Evolutionary conservation across 1,140 invertebrate species (phyloP).

Genomic region (Teleogryllus occipitalis): DNA sequence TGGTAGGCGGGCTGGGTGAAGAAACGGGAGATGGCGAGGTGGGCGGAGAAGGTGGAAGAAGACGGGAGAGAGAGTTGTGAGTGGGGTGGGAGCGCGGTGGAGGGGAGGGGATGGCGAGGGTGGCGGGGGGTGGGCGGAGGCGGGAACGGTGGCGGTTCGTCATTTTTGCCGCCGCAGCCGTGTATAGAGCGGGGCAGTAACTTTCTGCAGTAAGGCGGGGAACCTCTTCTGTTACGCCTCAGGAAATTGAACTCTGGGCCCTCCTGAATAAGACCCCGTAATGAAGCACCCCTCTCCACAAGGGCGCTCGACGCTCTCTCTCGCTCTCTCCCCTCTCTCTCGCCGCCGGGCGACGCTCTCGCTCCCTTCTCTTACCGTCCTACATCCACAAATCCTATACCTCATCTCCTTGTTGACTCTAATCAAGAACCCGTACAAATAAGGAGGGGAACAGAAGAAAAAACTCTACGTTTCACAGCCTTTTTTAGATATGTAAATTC

Average conservation of each 20-base stretch:
- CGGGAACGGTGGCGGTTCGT: background rate
- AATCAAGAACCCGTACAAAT: constrained; percentile 17
- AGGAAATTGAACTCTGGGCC: constrained; percentile 20
- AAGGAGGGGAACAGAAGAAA: background rate
- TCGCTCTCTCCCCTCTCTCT: background rate
- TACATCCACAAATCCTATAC: constrained; percentile 14
- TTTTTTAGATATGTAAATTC: constrained; percentile 19
- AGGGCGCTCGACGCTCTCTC: background rate
- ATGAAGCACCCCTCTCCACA: constrained; percentile 14
- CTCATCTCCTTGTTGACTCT: constrained; percentile 20
- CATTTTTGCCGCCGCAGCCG: background rate
- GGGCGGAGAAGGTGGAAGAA: background rate
- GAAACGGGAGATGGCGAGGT: too few species aligned
- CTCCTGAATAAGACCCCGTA: constrained; percentile 18
- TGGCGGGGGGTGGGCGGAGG: background rate
- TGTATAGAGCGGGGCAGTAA: background rate
- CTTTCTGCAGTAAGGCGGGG: background rate
- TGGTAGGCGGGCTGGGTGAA: too few species aligned
- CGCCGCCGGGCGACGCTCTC: background rate
- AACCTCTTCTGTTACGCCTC: constrained; percentile 9
- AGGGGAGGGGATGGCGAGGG: background rate
- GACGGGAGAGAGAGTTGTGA: background rate
- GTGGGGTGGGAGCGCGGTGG: background rate
- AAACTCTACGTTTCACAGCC: background rate
- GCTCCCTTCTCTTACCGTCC: background rate